Conservation (phyloP, 2,888 invertebrate genomes). For the Rhopalosiphum nymphaeae region DNA sequence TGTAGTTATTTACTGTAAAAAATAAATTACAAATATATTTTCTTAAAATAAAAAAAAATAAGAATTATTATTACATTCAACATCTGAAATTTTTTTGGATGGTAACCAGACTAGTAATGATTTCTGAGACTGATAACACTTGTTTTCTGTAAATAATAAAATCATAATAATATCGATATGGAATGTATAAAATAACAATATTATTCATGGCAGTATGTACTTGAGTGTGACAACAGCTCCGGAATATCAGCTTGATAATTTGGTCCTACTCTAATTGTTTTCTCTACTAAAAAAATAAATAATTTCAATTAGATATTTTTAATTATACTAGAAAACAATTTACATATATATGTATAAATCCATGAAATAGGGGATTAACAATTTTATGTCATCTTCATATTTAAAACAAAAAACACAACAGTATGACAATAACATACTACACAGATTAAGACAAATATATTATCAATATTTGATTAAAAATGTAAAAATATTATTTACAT, state of each 20-base stretch:
- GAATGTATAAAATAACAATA: neutral
- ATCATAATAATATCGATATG: neutral
- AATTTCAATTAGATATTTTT: neutral
- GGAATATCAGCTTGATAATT: neutral
- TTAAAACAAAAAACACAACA: neutral
- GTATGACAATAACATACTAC: neutral
- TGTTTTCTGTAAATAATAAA: neutral
- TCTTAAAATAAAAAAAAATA: neutral
- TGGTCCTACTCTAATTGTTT: neutral
- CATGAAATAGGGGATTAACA: neutral
- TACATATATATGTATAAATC: neutral
- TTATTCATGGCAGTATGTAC: neutral
- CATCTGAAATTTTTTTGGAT: neutral
- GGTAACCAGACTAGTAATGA: neutral
- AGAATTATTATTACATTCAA: neutral
- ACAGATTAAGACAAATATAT: neutral
- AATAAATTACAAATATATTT: neutral
- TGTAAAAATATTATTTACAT: neutral
- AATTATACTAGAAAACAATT: too few species aligned
- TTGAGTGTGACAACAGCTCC: neutral
- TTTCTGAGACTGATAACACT: neutral
- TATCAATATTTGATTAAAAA: neutral
- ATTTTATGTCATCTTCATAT: neutral
- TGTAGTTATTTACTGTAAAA: neutral
- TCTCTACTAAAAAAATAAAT: neutral